These are phyloP conservation scores for Pemphigus obesinymphae DNA, from an alignment of 1,140 invertebrate species.

Conservation along the genomic window DNA sequence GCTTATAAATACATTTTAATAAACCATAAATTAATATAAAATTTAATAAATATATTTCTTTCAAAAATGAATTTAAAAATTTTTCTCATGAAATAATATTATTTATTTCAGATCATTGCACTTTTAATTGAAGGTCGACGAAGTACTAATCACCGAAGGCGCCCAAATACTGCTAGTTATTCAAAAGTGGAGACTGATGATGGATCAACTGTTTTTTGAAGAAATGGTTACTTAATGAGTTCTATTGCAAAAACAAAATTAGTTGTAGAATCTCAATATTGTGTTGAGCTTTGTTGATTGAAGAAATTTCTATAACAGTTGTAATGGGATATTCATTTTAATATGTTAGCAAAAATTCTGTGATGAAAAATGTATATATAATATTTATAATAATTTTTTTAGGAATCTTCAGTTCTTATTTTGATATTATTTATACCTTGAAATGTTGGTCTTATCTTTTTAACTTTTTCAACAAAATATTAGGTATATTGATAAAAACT, in stretches of 20 bases:
- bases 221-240: background rate
- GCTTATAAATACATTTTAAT: background rate
- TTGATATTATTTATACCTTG: background rate
- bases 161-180: constrained; percentile 30
- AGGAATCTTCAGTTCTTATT: background rate
- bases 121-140: constrained; percentile 40
- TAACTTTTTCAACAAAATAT: background rate
- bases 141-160: constrained; percentile 14
- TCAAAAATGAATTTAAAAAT: no score
- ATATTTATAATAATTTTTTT: background rate
- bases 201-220: constrained; percentile 11
- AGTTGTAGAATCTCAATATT: background rate
- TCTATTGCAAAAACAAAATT: background rate
- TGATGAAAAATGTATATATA: constrained; percentile 6
- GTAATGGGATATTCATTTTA: background rate
- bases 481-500: background rate
- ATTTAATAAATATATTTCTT: background rate
- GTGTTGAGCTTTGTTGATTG: background rate
- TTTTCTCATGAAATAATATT: background rate
- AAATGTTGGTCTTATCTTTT: background rate
- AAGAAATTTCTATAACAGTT: background rate
- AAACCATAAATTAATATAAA: background rate
- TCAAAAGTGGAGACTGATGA: constrained; percentile 38
- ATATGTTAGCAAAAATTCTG: background rate
- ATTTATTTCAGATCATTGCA: constrained; percentile 31